Percentiles rank a stretch among this genome's conserved stretches.
These are phyloP conservation scores for Drosophila watanabei DNA, from an alignment of 1,140 invertebrate genomes.

Conservation along the genomic window DNA sequence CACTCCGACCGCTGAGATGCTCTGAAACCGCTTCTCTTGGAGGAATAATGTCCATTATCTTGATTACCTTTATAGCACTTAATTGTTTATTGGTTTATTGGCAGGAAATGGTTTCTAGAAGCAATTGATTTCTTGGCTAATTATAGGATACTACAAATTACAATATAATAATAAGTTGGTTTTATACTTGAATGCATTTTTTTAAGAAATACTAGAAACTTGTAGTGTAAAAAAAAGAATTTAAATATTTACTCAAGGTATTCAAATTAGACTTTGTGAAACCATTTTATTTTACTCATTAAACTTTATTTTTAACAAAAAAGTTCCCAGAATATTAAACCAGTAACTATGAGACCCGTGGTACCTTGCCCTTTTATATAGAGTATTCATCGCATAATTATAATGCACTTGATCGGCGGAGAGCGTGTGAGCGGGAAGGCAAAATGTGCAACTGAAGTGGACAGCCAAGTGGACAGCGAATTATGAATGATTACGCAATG, in stretches of 20 bases:
- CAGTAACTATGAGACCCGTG: not conserved
- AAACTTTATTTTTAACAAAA: not conserved
- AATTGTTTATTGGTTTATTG: conserved; percentile 4
- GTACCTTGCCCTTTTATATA: conserved; percentile 6
- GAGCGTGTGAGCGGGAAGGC: conserved; percentile 31
- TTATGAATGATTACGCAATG: conserved; percentile 79
- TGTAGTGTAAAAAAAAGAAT: too few relatives aligned
- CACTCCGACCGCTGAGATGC: conserved; percentile 37
- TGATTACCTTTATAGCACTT: not conserved
- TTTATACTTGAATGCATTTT: not conserved
- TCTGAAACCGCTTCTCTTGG: conserved; percentile 5
- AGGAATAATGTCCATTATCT: not conserved
- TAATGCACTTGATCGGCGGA: conserved; percentile 48
- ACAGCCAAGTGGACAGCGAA: conserved; percentile 80
- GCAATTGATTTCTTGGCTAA: not conserved
- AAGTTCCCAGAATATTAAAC: not conserved
- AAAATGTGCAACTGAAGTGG: conserved; percentile 75
- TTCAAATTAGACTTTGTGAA: too few relatives aligned
- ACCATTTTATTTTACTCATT: too few relatives aligned
- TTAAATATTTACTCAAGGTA: too few relatives aligned
- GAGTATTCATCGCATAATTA: conserved; percentile 45
- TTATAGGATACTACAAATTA: not conserved
- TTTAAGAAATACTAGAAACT: too few relatives aligned
- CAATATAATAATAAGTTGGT: not conserved
- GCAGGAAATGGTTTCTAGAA: conserved; percentile 2